Base-by-base conservation (phyloP, 37 sponge, comb jelly and placozoan species). In the Bolinopsis microptera region DNA sequence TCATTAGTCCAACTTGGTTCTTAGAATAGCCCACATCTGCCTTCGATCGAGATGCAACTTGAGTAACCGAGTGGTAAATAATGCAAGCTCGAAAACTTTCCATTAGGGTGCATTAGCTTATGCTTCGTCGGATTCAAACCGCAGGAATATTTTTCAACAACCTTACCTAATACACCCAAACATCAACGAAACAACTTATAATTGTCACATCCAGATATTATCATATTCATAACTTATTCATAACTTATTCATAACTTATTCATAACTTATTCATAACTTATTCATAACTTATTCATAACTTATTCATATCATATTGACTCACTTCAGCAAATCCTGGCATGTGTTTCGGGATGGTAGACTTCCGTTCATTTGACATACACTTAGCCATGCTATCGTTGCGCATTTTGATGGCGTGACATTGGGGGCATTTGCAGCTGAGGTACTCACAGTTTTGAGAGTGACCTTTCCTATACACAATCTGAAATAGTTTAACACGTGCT, bases 291-390 rank as follows among this genome's bases (percentile, higher is more conserved):
- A n/a, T n/a, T n/a, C n/a, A n/a, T n/a, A n/a, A n/a, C n/a, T n/a
- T n/a, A n/a, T n/a, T n/a, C 26, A 28, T 72, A 28, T 24, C 26
- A 72, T 72, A 72, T 5, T 72, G 18, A 77, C 80, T 77, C 32
- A 77, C 80, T 77, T 77, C 80, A 16, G 80, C 80, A 35, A 33
- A 77, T 35, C 80, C 80, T 30, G 27, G 23, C 80, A 32, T 32
- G 80, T 34, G 35, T 35, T 77, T 77, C 2, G 80, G 80, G 36
- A 77, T 77, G 0, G 80, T 77, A 28, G 80, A 77, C 36, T 77
- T 77, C 80, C 80, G 80, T 34, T 77, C 80, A 77, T 77, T 77
- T 0, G 80, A 77, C 80, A 77, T 77, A 32, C 80, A 77, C 80
- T 77, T 77, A 36, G 80, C 80, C 80, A 77, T 77, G 80, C 36